Evolutionary conservation across 2,113 vertebrate species (phyloP).

Genomic region (Drymodes brunneopygia): DNA sequence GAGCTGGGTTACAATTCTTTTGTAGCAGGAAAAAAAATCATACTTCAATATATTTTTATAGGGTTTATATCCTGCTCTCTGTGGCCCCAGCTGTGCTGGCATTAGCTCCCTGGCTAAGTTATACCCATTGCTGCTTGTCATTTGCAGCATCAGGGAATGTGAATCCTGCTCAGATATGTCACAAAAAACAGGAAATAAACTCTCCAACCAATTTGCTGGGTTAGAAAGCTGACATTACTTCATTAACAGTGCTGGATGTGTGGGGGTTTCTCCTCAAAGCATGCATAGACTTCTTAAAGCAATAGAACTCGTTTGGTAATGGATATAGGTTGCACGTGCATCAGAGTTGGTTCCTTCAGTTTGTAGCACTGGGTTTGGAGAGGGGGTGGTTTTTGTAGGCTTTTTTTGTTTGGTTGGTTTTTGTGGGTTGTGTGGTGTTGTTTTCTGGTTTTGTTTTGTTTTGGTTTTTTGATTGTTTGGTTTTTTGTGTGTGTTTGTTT

Average conservation of each 20-base stretch:
- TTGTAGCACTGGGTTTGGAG: background rate
- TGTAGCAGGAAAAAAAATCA: background rate
- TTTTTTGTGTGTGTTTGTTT: accelerated
- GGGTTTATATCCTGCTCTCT: background rate
- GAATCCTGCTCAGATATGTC: background rate
- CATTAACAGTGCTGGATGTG: background rate
- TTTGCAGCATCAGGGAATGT: background rate
- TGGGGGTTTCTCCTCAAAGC: background rate
- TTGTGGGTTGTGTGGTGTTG: too few relatives aligned
- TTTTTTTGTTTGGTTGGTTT: too few relatives aligned
- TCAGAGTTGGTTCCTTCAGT: background rate
- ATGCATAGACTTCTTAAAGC: background rate
- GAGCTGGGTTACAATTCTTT: background rate
- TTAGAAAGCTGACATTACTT: background rate
- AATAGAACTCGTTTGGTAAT: accelerated
- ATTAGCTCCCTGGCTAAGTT: background rate
- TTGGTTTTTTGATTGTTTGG: background rate
- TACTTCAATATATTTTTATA: background rate
- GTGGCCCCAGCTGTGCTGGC: background rate
- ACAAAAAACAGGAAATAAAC: background rate
- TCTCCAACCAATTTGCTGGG: background rate
- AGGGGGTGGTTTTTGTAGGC: background rate
- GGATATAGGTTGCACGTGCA: accelerated
- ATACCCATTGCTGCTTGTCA: background rate
- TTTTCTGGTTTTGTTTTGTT: background rate